Base-by-base conservation (phyloP, 1,140 invertebrate genomes). In the Diabrotica virgifera region DNA sequence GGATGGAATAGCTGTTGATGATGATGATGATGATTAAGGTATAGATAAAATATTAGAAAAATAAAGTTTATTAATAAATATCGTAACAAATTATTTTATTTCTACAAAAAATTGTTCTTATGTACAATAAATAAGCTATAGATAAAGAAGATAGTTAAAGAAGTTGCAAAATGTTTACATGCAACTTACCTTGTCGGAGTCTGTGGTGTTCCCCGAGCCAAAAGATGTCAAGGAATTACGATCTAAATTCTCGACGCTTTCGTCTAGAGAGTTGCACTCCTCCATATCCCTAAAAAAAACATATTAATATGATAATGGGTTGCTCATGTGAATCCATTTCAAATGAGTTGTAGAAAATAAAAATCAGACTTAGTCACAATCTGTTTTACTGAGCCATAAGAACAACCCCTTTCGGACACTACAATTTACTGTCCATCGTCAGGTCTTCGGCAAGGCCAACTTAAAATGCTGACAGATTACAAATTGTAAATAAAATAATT, bases 201-300 rank as follows among this genome's bases (percentile, higher is more conserved):
- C 94, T 0, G 93, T 96, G 7, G 95, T 97, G 74, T 94, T 95
- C 13, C 92, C 92, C n/a, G 94, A 96, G 36, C 94, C 94, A 74
- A 95, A 95, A 3, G 95, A 97, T 38, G 94, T 92, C 63, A 97
- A 77, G 0, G 94, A 97, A 73, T 92, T 94, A 55, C 94, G 82
- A 76, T 96, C 93, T 50, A 91, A 80, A 77, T 91, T 90, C 72
- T 94, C 92, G 51, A 90, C 86, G 67, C 87, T 90, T 69, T 92
- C 88, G 72, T 93, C 92, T 50, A 94, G 80, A 11, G 91, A 89
- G 14, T 85, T 85, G 36, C 86, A 87, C 75, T 96, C 94, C 55
- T 96, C 95, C 66, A 96, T 79, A 78, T 97, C 94, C 64, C 94
- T 92, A 80, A 62, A 80, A 81, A 62, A 64, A 69, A n/a, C n/a